Conservation (phyloP, 1,140 invertebrate species). For the Patella vulgata region DNA sequence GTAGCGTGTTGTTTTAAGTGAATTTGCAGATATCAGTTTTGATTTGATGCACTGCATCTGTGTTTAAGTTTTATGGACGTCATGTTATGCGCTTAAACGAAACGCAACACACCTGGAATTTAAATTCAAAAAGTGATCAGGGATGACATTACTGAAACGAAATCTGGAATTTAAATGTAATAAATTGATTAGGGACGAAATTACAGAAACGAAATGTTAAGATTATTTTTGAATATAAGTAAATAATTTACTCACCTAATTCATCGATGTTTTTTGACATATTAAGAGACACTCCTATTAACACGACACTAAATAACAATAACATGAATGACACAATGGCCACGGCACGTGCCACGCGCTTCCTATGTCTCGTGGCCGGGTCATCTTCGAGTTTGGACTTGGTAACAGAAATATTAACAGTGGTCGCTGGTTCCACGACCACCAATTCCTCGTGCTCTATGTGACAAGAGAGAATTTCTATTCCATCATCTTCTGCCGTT, state of each 20-base stretch:
- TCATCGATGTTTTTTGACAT: constrained; percentile 40
- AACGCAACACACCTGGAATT: no score
- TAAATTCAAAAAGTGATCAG: no score
- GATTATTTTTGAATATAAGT: no score
- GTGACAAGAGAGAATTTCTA: constrained; percentile 34
- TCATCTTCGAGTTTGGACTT: constrained; percentile 22
- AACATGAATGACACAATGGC: constrained; percentile 33
- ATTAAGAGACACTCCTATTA: constrained; percentile 36
- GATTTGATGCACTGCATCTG: no score
- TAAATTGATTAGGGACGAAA: no score
- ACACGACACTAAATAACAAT: constrained; percentile 33
- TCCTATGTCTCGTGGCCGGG: constrained; percentile 22
- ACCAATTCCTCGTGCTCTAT: constrained; percentile 20
- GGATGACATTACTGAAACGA: no score
- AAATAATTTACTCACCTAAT: constrained; percentile 28
- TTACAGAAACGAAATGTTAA: no score
- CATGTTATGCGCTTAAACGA: no score
- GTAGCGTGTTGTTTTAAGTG: no score
- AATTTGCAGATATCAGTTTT: no score
- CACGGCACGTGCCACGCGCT: constrained; percentile 36
- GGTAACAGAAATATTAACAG: constrained; percentile 5
- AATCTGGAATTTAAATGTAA: no score
- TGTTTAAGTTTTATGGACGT: no score
- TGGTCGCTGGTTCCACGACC: constrained; percentile 2
- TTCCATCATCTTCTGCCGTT: constrained; percentile 30